Evolutionary conservation across 2,888 invertebrate genomes (phyloP), one percentile per base, ranked within the genome.

Genomic region (Corythucha ciliata): DNA sequence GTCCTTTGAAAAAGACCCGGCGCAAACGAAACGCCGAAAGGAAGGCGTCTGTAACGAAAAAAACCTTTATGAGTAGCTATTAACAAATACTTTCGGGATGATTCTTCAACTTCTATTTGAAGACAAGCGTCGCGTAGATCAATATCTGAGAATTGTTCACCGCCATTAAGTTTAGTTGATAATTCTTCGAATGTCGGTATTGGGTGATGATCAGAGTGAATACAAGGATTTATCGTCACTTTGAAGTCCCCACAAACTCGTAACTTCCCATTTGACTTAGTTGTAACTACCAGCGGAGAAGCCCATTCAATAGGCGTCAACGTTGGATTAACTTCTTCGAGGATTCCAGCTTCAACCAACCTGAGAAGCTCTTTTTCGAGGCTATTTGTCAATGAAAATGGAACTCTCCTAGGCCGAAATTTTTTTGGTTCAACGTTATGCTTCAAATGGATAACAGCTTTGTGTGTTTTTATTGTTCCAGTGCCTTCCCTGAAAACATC

Each of bases 31-130:
- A 36, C 22, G 20, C 27, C 29, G 12, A 44, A 44, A 8, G 44
- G 44, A 16, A 44, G 27, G n/a, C 44, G 16, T 27, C 32, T 44
- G 18, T 44, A 44, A 20, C 44, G 7, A 20, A 44, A 44, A 44
- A 32, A 44, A 6, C 44, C 44, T 8, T 44, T 44, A 18, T 44
- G 20, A 6, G 24, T 10, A 21, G n/a, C n/a, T n/a, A n/a, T n/a
- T n/a, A n/a, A n/a, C n/a, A n/a, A n/a, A n/a, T n/a, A 22, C 12
- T 16, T 39, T n/a, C 41, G 20, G 14, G 41, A 41, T 12, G n/a
- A 16, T 22, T 41, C 41, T 22, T 41, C 41, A 3, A 41, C 25
- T 24, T 41, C 24, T n/a, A 41, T 10, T 41, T 41, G n/a, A n/a
- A n/a, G n/a, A n/a, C n/a, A n/a, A n/a, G n/a, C n/a, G n/a, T n/a